These are phyloP conservation scores for Corydoras sp. DNA, from an alignment of 2,113 vertebrate species.

Conservation along the genomic window DNA sequence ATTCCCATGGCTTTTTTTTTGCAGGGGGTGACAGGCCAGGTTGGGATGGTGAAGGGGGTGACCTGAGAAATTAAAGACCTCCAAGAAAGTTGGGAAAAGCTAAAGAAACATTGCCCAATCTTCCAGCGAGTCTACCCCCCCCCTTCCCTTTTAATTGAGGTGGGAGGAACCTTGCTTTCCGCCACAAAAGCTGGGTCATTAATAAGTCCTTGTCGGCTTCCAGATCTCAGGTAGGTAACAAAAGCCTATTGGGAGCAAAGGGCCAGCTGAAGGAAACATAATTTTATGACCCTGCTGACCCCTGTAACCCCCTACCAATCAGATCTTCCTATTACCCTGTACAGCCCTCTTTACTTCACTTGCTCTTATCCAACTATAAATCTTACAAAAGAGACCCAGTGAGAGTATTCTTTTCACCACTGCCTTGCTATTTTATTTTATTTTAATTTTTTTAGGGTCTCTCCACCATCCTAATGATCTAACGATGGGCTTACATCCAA, in stretches of 20 bases:
- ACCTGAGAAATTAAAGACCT: slow-evolving; percentile 67
- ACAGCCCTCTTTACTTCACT: slow-evolving; percentile 47
- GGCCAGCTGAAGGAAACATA: slow-evolving; percentile 47
- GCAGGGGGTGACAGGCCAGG: slow-evolving; percentile 62
- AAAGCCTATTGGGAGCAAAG: slow-evolving; percentile 53
- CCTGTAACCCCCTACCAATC: slow-evolving; percentile 23
- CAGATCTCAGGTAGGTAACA: slow-evolving; percentile 70
- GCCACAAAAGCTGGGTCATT: slow-evolving; percentile 58
- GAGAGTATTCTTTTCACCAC: slow-evolving; percentile 57
- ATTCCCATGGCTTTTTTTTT: slow-evolving; percentile 69
- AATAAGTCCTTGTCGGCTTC: slow-evolving; percentile 66
- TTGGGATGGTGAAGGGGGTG: slow-evolving; percentile 63
- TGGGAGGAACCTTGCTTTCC: slow-evolving; percentile 57
- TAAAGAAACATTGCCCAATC: slow-evolving; percentile 55
- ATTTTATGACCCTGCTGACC: slow-evolving; percentile 50
- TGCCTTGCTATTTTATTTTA: slow-evolving; percentile 42
- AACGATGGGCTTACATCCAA: slow-evolving; percentile 63
- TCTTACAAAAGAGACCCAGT: slow-evolving; percentile 68
- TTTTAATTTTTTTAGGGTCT: slow-evolving; percentile 57
- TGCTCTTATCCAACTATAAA: slow-evolving; percentile 53
- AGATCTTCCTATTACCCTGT: slow-evolving; percentile 55
- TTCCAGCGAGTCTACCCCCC: slow-evolving; percentile 49
- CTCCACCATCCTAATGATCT: slow-evolving; percentile 60
- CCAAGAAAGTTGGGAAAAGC: slow-evolving; percentile 51
- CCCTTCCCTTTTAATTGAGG: slow-evolving; percentile 57